Conservation (phyloP, 2,888 invertebrate species). For the Hybos culiciformis region DNA sequence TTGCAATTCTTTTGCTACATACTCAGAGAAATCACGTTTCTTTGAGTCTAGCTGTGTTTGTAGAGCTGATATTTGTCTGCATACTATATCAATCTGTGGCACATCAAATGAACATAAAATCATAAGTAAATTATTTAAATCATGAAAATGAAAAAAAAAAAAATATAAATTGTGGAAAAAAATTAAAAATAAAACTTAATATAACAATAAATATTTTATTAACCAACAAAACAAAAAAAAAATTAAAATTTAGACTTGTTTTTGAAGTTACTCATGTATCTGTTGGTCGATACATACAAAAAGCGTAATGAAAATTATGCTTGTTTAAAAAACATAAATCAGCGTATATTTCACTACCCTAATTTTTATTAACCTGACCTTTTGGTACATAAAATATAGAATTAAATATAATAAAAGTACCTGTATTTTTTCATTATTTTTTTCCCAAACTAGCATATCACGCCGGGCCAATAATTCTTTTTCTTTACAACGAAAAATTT, state of each 20-base stretch:
- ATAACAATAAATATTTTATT: conserved; percentile 15
- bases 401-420: conserved; percentile 25
- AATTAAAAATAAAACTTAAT: conserved; percentile 18
- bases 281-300: too few relatives aligned
- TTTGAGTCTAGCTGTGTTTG: conserved; percentile 41
- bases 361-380: too few relatives aligned
- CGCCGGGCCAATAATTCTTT: conserved; percentile 31
- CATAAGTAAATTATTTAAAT: too few relatives aligned
- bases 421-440: conserved; percentile 35
- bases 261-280: too few relatives aligned
- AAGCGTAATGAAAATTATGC: too few relatives aligned
- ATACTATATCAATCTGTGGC: conserved; percentile 52
- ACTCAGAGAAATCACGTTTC: conserved; percentile 39
- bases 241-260: too few relatives aligned
- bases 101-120: conserved; percentile 28
- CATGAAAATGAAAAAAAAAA: conserved; percentile 26
- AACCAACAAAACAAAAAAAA: conserved; percentile 8
- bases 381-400: too few relatives aligned
- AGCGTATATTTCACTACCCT: too few relatives aligned
- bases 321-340: too few relatives aligned
- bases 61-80: conserved; percentile 44
- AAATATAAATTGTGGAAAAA: conserved; percentile 16
- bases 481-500: conserved; percentile 44
- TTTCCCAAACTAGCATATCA: conserved; percentile 36
- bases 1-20: conserved; percentile 38